These are phyloP conservation scores for Caenorhabditis doughertyi DNA, from an alignment of 2,888 invertebrate species.

Conservation along the genomic window DNA sequence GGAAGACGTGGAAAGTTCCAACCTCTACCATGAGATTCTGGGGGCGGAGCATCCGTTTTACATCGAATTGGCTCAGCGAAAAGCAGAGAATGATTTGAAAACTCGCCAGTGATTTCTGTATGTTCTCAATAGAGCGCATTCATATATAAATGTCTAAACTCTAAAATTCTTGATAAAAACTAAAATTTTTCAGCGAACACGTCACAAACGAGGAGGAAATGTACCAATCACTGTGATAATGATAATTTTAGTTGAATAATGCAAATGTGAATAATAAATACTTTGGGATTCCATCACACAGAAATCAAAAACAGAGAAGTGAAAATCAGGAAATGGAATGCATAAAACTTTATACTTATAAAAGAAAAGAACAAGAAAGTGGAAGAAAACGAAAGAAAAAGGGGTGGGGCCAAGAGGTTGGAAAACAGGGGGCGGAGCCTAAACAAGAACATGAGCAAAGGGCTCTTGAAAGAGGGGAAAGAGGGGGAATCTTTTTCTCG, in stretches of 20 bases:
- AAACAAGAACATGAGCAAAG: constrained; percentile 19
- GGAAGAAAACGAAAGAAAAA: constrained; percentile 10
- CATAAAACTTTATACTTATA: constrained; percentile 50
- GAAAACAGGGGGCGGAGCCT: constrained; percentile 13
- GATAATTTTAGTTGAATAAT: neutral
- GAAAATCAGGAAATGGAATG: constrained; percentile 19
- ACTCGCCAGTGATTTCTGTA: neutral
- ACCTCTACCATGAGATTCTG: constrained; percentile 67
- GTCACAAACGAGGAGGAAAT: constrained; percentile 65
- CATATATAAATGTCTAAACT: no score
- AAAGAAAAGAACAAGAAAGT: neutral
- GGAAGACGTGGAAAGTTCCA: constrained; percentile 44
- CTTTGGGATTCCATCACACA: constrained; percentile 5
- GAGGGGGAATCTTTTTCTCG: constrained; percentile 5
- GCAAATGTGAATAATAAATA: constrained; percentile 11
- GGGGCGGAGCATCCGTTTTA: constrained; percentile 40
- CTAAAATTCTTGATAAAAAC: neutral
- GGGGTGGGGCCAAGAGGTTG: no score
- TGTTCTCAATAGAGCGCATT: neutral
- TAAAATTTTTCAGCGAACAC: constrained; percentile 68
- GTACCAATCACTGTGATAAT: constrained; percentile 37
- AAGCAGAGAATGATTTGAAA: constrained; percentile 59
- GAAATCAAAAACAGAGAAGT: neutral
- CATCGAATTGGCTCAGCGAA: constrained; percentile 39
- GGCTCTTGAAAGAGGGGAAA: neutral